Percentiles rank a stretch among this genome's conserved stretches.
Conservation (phyloP, 2,797 vertebrate species). For the Ambastaia sidthimunki region DNA sequence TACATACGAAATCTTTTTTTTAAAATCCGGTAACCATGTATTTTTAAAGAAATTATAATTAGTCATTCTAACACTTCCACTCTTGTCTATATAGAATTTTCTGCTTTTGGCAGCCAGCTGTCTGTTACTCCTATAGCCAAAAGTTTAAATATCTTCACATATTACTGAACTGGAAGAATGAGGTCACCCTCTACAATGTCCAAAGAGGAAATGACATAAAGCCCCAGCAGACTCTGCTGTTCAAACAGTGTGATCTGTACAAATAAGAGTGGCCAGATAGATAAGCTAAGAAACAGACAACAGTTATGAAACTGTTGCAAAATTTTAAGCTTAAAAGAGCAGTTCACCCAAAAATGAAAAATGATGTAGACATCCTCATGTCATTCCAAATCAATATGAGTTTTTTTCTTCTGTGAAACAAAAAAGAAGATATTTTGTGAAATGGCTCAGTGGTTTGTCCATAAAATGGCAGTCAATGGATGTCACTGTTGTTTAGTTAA, state of each 20-base stretch:
- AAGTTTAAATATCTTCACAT: constrained; percentile 64
- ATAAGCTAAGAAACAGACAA: no score
- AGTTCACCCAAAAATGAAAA: no score
- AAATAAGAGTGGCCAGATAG: no score
- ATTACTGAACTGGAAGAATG: constrained; percentile 73
- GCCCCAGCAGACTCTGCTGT: constrained; percentile 2
- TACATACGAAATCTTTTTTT: not conserved
- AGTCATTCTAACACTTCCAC: not conserved
- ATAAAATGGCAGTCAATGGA: no score
- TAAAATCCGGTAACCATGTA: not conserved
- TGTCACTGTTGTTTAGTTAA: no score
- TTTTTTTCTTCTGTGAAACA: no score
- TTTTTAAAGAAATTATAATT: constrained; percentile 12
- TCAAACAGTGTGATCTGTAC: not conserved
- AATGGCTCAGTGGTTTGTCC: no score
- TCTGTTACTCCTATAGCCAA: constrained; percentile 51
- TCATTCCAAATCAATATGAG: no score
- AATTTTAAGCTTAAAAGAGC: no score
- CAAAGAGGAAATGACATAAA: constrained; percentile 61
- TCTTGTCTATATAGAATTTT: not conserved
- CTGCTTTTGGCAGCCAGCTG: constrained; percentile 3
- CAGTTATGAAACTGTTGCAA: no score
- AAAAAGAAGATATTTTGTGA: no score
- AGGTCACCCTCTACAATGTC: constrained; percentile 66
- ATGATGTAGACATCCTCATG: no score